These are phyloP conservation scores for Melanocharis versteri DNA, from an alignment of 2,113 vertebrate species.

Conservation along the genomic window DNA sequence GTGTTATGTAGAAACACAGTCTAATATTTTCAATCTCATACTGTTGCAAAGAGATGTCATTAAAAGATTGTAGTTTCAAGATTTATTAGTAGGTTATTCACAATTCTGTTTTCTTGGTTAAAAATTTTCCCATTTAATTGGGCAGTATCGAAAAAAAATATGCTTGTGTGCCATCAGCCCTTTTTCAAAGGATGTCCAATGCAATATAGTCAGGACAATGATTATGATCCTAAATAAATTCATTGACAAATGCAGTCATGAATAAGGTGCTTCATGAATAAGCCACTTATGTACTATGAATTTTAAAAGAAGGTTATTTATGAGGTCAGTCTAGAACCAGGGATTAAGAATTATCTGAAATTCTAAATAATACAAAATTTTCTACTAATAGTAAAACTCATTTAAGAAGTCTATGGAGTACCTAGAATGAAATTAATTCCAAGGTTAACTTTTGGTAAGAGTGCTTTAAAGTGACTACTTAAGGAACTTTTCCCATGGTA, in stretches of 20 bases:
- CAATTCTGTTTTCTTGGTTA: background rate
- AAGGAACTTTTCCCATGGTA: background rate
- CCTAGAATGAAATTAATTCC: background rate
- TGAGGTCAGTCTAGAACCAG: background rate
- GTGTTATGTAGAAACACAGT: background rate
- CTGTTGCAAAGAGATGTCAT: background rate
- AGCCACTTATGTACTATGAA: background rate
- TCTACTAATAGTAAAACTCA: background rate
- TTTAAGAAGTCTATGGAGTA: background rate
- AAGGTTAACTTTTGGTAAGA: background rate
- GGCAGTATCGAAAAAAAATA: background rate
- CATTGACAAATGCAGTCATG: background rate
- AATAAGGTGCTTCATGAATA: background rate
- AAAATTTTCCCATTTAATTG: background rate
- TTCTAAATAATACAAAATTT: background rate
- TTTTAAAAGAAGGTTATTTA: background rate
- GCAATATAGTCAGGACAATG: background rate
- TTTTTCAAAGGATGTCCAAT: background rate
- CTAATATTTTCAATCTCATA: background rate
- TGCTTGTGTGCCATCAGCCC: background rate
- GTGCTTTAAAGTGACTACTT: background rate
- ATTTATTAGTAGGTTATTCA: background rate
- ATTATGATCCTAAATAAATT: background rate
- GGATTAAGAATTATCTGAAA: background rate
- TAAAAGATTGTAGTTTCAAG: background rate